Conservation (phyloP, 1,140 invertebrate genomes). For the Papilio polyxenes region DNA sequence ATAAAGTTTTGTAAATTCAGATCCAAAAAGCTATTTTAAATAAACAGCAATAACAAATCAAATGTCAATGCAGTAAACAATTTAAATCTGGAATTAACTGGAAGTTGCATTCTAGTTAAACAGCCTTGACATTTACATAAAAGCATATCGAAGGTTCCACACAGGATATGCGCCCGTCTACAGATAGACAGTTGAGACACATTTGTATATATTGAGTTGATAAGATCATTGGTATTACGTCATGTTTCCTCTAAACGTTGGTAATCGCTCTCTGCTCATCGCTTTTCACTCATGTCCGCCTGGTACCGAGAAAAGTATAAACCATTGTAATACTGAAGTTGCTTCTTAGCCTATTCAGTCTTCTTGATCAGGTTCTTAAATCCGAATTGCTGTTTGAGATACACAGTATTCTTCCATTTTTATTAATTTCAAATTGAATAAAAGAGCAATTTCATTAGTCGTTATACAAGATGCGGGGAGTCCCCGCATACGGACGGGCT, state of each 20-base stretch:
- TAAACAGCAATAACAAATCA: neutral
- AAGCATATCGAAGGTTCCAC: slow-evolving; percentile 4
- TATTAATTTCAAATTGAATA: no score
- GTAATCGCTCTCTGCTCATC: neutral
- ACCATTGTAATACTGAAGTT: neutral
- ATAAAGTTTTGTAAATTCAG: no score
- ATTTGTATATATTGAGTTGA: neutral
- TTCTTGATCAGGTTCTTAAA: no score
- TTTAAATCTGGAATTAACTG: neutral
- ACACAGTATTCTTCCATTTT: no score
- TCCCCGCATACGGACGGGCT: no score
- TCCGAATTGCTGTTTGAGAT: no score
- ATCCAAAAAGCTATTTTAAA: neutral
- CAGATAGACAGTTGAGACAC: neutral
- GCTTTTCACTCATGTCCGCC: neutral
- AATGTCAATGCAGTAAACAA: neutral
- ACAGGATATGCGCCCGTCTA: neutral
- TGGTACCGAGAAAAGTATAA: slow-evolving; percentile 20
- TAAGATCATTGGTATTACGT: neutral
- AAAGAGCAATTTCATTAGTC: no score
- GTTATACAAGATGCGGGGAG: no score
- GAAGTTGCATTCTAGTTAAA: neutral
- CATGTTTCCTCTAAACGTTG: slow-evolving; percentile 8
- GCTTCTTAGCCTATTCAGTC: no score
- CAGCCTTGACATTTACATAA: neutral